These are phyloP conservation scores for Labeo calbasu DNA, from an alignment of 2,797 vertebrate genomes.

Conservation along the genomic window DNA sequence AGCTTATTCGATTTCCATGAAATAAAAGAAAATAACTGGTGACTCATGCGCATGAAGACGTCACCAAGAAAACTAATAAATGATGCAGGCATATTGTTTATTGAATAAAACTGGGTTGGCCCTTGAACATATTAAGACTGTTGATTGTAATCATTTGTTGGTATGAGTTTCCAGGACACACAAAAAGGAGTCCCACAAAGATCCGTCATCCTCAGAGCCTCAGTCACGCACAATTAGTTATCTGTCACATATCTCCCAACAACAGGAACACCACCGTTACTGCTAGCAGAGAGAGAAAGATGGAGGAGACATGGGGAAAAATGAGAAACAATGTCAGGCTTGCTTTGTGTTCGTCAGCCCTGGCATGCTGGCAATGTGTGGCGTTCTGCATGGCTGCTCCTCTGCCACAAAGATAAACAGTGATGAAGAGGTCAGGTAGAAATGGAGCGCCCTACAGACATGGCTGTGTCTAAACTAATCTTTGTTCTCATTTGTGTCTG, in stretches of 20 bases:
- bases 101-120: neutral
- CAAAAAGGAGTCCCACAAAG: neutral
- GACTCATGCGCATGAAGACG: neutral
- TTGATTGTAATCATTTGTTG: conserved; percentile 3
- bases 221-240: conserved; percentile 8
- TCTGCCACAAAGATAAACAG: conserved; percentile 26
- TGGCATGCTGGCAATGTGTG: conserved; percentile 27
- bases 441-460: neutral
- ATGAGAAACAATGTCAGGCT: conserved; percentile 1
- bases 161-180: neutral
- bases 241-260: conserved; percentile 1
- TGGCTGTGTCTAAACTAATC: neutral
- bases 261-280: neutral
- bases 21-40: neutral
- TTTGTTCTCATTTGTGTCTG: neutral
- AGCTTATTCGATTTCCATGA: neutral
- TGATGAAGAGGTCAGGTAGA: conserved; percentile 19
- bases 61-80: neutral
- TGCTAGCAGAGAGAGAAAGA: neutral
- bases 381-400: conserved; percentile 21
- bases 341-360: conserved; percentile 6
- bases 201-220: neutral
- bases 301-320: conserved; percentile 1
- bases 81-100: neutral
- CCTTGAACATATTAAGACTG: neutral